Evolutionary conservation across 2,113 vertebrate species (phyloP).

Genomic region (Rhizomys pruinosus): DNA sequence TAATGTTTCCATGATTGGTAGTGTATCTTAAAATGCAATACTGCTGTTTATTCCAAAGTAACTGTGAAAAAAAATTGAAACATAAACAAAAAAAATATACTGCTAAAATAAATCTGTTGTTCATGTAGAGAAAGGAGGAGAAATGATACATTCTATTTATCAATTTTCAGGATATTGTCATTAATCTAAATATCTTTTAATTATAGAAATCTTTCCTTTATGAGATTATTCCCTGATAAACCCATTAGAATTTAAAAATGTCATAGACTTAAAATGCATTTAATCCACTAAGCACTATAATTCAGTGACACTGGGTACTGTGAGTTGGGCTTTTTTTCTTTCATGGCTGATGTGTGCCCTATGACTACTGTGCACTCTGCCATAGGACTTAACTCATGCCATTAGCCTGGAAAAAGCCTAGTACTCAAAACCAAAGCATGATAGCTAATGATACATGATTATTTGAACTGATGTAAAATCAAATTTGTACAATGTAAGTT

Average conservation of each 20-base stretch:
- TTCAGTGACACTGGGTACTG: background rate
- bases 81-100: background rate
- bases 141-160: background rate
- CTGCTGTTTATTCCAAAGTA: too few relatives aligned
- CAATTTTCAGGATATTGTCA: background rate
- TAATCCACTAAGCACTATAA: background rate
- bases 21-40: too few relatives aligned
- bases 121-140: background rate
- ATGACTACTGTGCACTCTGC: background rate
- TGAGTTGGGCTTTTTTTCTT: background rate
- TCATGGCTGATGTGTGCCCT: background rate
- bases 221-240: background rate
- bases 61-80: background rate
- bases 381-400: rapidly evolving
- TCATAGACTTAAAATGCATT: background rate
- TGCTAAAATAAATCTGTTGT: background rate
- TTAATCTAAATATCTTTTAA: background rate
- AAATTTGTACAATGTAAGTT: background rate
- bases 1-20: too few relatives aligned
- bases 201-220: background rate
- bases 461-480: background rate
- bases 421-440: background rate
- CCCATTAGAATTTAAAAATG: background rate
- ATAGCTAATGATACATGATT: background rate
- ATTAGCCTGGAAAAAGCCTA: background rate